Percentiles rank a stretch among this genome's conserved stretches.
Evolutionary conservation across 2,888 invertebrate species (phyloP).

Genomic region (Maniola hyperantus): DNA sequence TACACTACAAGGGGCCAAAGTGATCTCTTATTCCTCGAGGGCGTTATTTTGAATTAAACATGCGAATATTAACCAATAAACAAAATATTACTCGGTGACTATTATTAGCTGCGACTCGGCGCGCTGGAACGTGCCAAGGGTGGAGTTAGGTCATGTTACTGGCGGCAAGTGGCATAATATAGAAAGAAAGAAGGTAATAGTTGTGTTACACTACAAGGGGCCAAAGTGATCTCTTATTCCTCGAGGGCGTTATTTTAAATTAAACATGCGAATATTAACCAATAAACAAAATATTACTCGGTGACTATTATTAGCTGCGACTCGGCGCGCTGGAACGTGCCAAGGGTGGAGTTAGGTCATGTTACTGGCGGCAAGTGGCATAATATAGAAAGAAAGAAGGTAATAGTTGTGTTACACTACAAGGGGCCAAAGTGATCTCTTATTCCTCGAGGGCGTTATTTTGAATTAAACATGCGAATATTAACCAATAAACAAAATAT

Average conservation of each 20-base stretch:
- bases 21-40: too few species aligned
- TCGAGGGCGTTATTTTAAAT: too few species aligned
- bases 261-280: slow-evolving; percentile 14
- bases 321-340: neutral
- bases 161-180: neutral
- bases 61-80: slow-evolving; percentile 16
- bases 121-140: slow-evolving; percentile 3
- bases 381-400: neutral
- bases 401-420: too few species aligned
- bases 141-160: neutral
- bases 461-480: slow-evolving; percentile 13
- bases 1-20: too few species aligned
- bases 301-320: neutral
- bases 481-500: slow-evolving; percentile 20
- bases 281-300: slow-evolving; percentile 16
- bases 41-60: too few species aligned
- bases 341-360: neutral
- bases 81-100: slow-evolving; percentile 8
- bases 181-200: neutral
- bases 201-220: too few species aligned
- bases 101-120: neutral
- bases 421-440: too few species aligned
- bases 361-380: neutral
- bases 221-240: too few species aligned
- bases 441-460: too few species aligned